Conservation (phyloP, 2,888 invertebrate species). For the Cordilura impudica region DNA sequence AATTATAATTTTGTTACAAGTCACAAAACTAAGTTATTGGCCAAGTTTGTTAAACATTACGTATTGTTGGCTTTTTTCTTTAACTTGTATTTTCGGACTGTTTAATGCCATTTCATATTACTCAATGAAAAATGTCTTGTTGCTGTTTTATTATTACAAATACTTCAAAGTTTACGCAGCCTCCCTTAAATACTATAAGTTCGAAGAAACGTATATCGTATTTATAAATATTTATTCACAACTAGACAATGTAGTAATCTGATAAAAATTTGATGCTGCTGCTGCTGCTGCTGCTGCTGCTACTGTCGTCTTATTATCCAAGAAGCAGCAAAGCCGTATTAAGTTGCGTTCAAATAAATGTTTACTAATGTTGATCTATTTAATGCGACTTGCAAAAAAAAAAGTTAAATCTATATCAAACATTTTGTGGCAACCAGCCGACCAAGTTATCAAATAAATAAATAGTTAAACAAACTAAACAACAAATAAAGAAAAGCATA, state of each 20-base stretch:
- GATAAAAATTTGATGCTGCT: constrained; percentile 17
- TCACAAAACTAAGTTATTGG: constrained; percentile 44
- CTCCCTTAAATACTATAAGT: not conserved
- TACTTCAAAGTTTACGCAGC: not conserved
- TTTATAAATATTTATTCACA: not conserved
- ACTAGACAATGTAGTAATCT: not conserved
- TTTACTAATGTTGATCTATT: constrained; percentile 53
- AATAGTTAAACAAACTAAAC: not conserved
- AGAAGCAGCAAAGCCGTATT: constrained; percentile 12
- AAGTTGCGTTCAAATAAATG: constrained; percentile 49
- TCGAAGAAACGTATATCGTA: not conserved
- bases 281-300: not conserved
- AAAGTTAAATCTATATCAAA: not conserved
- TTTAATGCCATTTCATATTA: not conserved
- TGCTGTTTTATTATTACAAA: not conserved
- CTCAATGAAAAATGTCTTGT: not conserved
- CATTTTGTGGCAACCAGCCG: not conserved
- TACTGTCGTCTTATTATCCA: constrained; percentile 3
- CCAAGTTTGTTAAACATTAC: constrained; percentile 31
- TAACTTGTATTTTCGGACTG: not conserved
- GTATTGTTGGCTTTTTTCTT: constrained; percentile 23
- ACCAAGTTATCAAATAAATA: not conserved
- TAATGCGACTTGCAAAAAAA: not conserved
- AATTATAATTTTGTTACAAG: constrained; percentile 44
- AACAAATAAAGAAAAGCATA: no score